phyloP scores from a whole-genome alignment of 2,797 vertebrate species.

The Poecilia picta region DNA sequence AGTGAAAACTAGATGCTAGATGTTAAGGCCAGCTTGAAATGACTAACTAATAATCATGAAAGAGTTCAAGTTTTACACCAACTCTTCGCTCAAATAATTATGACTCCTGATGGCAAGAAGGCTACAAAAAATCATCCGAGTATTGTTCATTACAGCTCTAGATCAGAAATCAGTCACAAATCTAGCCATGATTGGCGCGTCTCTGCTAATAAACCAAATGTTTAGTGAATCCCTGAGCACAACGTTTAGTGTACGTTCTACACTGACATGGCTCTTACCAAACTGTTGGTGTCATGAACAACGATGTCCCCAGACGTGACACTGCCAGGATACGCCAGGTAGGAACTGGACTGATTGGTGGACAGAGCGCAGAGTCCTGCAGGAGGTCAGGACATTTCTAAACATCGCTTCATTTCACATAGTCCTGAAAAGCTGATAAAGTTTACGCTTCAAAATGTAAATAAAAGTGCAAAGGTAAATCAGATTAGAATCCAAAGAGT shows the following conservation, averaged over 20 bases:
- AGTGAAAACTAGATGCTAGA: background rate
- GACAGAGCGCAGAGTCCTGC: slow-evolving; percentile 94
- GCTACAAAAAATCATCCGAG: background rate
- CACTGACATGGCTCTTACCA: slow-evolving; percentile 79
- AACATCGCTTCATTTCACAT: background rate
- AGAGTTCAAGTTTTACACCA: background rate
- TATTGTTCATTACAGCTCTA: background rate
- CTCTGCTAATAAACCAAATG: background rate
- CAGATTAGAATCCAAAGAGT: background rate
- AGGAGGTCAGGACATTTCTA: background rate
- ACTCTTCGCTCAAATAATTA: background rate
- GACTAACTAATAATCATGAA: background rate
- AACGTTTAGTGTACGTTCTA: too few species aligned
- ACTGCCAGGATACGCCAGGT: slow-evolving; percentile 92
- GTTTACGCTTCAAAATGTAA: background rate
- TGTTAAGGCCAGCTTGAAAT: background rate
- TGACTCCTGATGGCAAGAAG: background rate
- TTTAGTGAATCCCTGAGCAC: background rate
- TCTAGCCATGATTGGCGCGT: background rate
- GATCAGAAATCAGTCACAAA: background rate
- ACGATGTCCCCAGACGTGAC: slow-evolving; percentile 88
- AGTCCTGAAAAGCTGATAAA: background rate
- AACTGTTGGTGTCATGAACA: slow-evolving; percentile 90
- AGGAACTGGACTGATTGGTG: slow-evolving; percentile 94
- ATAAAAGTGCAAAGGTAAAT: background rate